Percentiles rank a stretch among this genome's conserved stretches.
These are phyloP conservation scores for Tryphoninae sp. DNA, from an alignment of 2,888 invertebrate genomes.

Conservation along the genomic window DNA sequence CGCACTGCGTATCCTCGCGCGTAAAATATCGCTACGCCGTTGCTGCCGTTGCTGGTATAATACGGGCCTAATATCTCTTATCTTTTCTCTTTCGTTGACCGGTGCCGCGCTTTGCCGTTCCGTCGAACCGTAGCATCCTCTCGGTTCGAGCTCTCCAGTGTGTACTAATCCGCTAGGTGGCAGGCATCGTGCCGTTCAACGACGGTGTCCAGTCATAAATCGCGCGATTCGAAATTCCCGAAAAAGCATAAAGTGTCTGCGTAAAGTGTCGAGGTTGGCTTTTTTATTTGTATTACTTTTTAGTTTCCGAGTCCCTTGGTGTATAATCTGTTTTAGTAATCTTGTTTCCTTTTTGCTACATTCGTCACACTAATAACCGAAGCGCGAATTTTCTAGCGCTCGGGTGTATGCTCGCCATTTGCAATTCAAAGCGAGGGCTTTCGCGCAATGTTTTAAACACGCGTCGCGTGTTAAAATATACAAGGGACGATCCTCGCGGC, in stretches of 20 bases:
- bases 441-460: conserved; percentile 21
- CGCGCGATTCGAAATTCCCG: conserved; percentile 15
- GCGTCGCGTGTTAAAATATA: conserved; percentile 42
- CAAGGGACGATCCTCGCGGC: conserved; percentile 22
- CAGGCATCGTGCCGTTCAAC: not conserved
- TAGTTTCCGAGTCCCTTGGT: not conserved
- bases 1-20: conserved; percentile 57
- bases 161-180: conserved; percentile 16
- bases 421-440: conserved; percentile 30
- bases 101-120: not conserved
- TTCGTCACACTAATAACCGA: conserved; percentile 29
- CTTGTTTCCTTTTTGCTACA: conserved; percentile 21
- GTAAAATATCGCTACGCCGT: conserved; percentile 75
- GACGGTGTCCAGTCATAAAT: conserved; percentile 19
- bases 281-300: conserved; percentile 16
- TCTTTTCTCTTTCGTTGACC: conserved; percentile 21
- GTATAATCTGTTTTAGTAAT: conserved; percentile 37
- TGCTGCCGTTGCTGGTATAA: conserved; percentile 39
- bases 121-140: not conserved
- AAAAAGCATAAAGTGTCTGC: not conserved
- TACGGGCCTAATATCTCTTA: conserved; percentile 46
- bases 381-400: conserved; percentile 20
- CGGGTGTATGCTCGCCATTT: not conserved
- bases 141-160: not conserved
- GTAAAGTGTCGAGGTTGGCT: not conserved